Conservation (phyloP, 2,888 invertebrate species). For the Drosophila setosimentum region DNA sequence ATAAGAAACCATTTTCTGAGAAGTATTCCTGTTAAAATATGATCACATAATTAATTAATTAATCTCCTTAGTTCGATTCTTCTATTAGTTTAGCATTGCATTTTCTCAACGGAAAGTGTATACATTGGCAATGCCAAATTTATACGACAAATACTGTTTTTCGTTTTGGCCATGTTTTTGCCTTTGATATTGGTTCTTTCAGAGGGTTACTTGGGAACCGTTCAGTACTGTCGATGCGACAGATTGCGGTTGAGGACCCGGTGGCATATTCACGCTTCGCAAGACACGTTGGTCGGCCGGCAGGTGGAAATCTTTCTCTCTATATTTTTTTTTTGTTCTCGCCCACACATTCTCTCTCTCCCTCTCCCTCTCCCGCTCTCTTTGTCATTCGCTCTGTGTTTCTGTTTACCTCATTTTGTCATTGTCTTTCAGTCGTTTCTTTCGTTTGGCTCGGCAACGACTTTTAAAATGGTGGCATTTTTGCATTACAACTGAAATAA, state of each 20-base stretch:
- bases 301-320: not conserved
- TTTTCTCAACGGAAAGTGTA: not conserved
- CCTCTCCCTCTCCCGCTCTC: not conserved
- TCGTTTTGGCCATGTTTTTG: slow-evolving; percentile 3
- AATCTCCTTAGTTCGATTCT: not conserved
- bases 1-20: not conserved
- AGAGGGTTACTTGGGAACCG: not conserved
- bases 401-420: slow-evolving; percentile 28
- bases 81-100: not conserved
- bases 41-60: not conserved
- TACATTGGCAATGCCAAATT: not conserved
- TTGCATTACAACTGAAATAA: slow-evolving; percentile 57
- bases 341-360: not conserved
- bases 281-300: slow-evolving; percentile 1
- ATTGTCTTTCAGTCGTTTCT: slow-evolving; percentile 50
- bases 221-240: slow-evolving; percentile 2
- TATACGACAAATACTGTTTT: not conserved
- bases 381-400: not conserved
- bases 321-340: not conserved
- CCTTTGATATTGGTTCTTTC: slow-evolving; percentile 18
- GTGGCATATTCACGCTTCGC: slow-evolving; percentile 47
- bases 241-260: slow-evolving; percentile 20
- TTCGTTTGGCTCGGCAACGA: slow-evolving; percentile 47
- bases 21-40: not conserved
- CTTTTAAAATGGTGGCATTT: slow-evolving; percentile 72